Conservation (phyloP, 37 sponge, comb jelly and placozoan genomes). For the Petrosia ficiformis region DNA sequence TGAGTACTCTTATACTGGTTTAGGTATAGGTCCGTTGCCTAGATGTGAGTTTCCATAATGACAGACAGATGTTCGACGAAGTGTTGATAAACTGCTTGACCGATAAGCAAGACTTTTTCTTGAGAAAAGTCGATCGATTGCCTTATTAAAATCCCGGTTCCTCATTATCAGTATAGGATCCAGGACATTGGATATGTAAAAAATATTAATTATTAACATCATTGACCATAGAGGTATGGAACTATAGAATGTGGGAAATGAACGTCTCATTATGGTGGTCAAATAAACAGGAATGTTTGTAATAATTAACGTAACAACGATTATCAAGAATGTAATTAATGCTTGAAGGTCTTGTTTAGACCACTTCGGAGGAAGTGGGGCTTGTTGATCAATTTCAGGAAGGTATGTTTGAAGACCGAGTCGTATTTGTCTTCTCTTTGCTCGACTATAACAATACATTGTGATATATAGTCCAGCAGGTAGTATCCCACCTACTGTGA, state of each 20-base stretch:
- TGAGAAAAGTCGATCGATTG: not conserved
- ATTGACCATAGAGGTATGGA: slow-evolving; percentile 21
- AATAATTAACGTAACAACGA: slow-evolving; percentile 13
- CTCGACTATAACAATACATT: slow-evolving; percentile 10
- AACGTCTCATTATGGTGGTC: not conserved
- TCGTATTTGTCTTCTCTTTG: not conserved
- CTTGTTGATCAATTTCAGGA: too few relatives aligned
- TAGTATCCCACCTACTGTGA: slow-evolving; percentile 19
- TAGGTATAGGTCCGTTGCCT: too few relatives aligned
- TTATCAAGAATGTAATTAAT: slow-evolving; percentile 16
- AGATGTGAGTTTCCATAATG: too few relatives aligned
- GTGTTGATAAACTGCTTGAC: not conserved
- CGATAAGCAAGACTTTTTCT: not conserved
- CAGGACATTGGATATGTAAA: slow-evolving; percentile 2
- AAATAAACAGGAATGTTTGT: slow-evolving; percentile 22
- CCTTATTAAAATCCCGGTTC: slow-evolving; percentile 22
- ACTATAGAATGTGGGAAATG: not conserved
- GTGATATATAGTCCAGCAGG: slow-evolving; percentile 16
- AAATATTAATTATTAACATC: slow-evolving; percentile 1
- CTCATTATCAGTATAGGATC: slow-evolving; percentile 37
- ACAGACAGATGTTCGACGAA: not conserved
- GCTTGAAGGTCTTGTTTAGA: slow-evolving; percentile 9
- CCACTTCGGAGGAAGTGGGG: not conserved
- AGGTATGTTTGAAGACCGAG: not conserved
- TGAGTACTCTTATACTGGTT: too few relatives aligned